These are phyloP conservation scores for Timema cristinae DNA, from an alignment of 2,888 invertebrate species.

Conservation along the genomic window DNA sequence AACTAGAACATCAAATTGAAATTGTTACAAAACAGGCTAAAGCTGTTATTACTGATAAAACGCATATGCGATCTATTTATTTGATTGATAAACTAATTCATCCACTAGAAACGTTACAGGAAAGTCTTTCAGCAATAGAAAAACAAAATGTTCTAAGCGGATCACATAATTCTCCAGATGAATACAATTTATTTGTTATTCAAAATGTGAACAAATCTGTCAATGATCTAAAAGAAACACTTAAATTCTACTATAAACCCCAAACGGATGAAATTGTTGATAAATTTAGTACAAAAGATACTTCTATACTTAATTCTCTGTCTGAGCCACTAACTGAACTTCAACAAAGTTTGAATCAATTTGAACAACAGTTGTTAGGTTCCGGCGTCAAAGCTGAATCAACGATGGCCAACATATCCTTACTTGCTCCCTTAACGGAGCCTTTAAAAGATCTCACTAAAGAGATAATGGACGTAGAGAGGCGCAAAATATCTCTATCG, in stretches of 20 bases:
- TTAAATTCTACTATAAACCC: not conserved
- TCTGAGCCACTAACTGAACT: conserved; percentile 45
- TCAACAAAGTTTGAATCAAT: conserved; percentile 44
- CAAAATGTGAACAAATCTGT: conserved; percentile 19
- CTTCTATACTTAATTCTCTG: conserved; percentile 41
- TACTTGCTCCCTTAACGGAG: conserved; percentile 45
- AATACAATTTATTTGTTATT: conserved; percentile 10
- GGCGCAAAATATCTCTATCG: not conserved
- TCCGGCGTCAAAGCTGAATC: conserved; percentile 16
- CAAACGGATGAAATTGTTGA: not conserved
- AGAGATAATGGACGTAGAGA: conserved; percentile 41
- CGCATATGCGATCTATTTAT: too few relatives aligned
- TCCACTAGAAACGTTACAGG: too few relatives aligned
- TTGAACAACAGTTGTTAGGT: conserved; percentile 25
- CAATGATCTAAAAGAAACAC: conserved; percentile 20
- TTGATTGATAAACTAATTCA: too few relatives aligned
- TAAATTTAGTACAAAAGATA: too few relatives aligned
- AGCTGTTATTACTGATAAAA: too few relatives aligned
- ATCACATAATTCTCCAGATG: too few relatives aligned
- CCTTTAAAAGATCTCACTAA: conserved; percentile 45
- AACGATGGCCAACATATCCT: conserved; percentile 9
- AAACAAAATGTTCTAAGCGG: too few relatives aligned
- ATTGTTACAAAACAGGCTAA: too few relatives aligned
- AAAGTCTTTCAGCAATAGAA: too few relatives aligned
- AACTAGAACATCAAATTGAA: too few relatives aligned